These are phyloP conservation scores for Lepas anatifera DNA, from an alignment of 2,888 invertebrate species.

Conservation along the genomic window DNA sequence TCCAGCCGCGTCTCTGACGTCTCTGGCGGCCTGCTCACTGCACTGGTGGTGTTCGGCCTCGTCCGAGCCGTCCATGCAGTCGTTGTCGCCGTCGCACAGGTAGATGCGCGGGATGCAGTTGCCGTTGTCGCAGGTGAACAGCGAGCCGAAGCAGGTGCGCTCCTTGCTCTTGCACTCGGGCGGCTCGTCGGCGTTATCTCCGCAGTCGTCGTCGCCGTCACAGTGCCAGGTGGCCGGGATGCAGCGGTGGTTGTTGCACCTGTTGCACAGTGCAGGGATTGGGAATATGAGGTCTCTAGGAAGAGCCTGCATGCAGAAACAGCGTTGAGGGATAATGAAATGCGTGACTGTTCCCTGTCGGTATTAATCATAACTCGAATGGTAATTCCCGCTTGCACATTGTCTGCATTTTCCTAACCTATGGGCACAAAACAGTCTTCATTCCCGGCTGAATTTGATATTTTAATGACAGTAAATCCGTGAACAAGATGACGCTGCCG, in stretches of 20 bases:
- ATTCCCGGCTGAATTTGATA: no score
- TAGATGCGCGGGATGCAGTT: slow-evolving; percentile 91
- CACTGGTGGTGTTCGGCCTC: slow-evolving; percentile 84
- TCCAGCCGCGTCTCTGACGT: no score
- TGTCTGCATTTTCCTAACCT: no score
- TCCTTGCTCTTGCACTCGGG: slow-evolving; percentile 88
- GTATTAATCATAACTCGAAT: no score
- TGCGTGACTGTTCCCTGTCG: no score
- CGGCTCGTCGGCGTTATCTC: slow-evolving; percentile 81
- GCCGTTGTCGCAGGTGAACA: slow-evolving; percentile 92
- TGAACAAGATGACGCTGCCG: no score
- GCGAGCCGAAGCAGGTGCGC: slow-evolving; percentile 84
- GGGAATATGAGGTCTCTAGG: no score
- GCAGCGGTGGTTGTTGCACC: slow-evolving; percentile 84
- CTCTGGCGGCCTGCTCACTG: slow-evolving; percentile 48
- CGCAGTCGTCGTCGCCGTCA: slow-evolving; percentile 89
- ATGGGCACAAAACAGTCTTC: no score
- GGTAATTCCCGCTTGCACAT: no score
- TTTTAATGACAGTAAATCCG: no score
- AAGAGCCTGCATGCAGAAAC: no score
- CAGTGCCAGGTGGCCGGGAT: slow-evolving; percentile 96
- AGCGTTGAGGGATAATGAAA: no score
- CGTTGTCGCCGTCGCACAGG: slow-evolving; percentile 90
- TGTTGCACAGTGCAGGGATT: slow-evolving; percentile 23
- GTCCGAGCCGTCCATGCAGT: slow-evolving; percentile 86